phyloP scores from a whole-genome alignment of 2,888 invertebrate genomes.

The Unio pictorum region DNA sequence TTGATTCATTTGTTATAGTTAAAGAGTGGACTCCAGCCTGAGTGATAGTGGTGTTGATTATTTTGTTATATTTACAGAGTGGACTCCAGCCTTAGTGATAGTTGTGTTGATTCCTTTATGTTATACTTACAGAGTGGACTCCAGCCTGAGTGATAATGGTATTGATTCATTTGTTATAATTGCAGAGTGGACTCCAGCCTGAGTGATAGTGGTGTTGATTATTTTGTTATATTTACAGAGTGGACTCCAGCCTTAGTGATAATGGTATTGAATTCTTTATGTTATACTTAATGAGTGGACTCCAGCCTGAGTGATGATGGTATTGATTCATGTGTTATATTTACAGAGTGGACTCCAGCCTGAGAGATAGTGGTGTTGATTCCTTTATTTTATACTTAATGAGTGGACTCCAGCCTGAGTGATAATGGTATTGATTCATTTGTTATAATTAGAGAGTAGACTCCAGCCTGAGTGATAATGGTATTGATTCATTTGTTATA shows the following conservation, averaged over 20 bases:
- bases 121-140: conserved; percentile 26
- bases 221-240: conserved; percentile 19
- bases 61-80: conserved; percentile 17
- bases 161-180: too few species aligned
- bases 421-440: conserved; percentile 56
- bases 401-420: conserved; percentile 30
- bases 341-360: conserved; percentile 30
- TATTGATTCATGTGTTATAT: conserved; percentile 35
- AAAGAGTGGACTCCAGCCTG: too few species aligned
- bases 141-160: conserved; percentile 24
- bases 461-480: conserved; percentile 27
- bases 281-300: conserved; percentile 24
- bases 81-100: conserved; percentile 42
- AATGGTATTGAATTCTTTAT: conserved; percentile 50
- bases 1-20: neutral
- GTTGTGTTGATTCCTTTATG: conserved; percentile 51
- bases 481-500: conserved; percentile 34
- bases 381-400: conserved; percentile 29
- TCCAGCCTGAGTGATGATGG: conserved; percentile 25
- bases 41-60: too few species aligned
- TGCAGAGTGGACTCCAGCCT: too few species aligned
- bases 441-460: conserved; percentile 23
- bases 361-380: conserved; percentile 56
- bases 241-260: conserved; percentile 39
- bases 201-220: too few species aligned